Conservation (phyloP, 2,797 vertebrate genomes). For the Novumbra hubbsi region DNA sequence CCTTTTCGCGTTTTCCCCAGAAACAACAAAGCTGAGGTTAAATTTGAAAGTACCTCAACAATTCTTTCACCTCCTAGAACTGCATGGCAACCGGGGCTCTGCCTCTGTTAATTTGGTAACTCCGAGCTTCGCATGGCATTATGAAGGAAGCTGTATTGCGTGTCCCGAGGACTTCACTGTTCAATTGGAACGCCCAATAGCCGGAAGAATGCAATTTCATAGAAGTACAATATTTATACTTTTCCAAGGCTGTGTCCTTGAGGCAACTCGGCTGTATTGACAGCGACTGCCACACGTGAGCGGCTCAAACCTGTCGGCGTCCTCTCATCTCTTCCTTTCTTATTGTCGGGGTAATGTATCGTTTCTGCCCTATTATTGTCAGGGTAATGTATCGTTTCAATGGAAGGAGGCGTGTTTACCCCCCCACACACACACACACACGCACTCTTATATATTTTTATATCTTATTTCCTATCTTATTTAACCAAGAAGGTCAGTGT, state of each 20-base stretch:
- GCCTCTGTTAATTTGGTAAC: background rate
- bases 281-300: background rate
- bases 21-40: background rate
- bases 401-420: background rate
- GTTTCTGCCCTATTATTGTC: background rate
- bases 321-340: background rate
- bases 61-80: background rate
- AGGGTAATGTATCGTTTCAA: background rate
- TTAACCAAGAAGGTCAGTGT: no score
- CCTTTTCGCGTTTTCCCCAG: background rate
- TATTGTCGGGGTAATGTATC: background rate
- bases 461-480: no score
- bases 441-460: no score
- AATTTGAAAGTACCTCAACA: background rate
- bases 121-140: background rate
- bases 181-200: background rate
- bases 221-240: background rate
- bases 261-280: background rate
- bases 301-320: background rate
- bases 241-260: background rate
- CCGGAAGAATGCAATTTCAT: background rate
- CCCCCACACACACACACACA: background rate
- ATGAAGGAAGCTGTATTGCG: background rate
- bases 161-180: background rate
- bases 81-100: background rate